Evolutionary conservation across 1,140 invertebrate species (phyloP).

Genomic region (Drosophila watanabei): DNA sequence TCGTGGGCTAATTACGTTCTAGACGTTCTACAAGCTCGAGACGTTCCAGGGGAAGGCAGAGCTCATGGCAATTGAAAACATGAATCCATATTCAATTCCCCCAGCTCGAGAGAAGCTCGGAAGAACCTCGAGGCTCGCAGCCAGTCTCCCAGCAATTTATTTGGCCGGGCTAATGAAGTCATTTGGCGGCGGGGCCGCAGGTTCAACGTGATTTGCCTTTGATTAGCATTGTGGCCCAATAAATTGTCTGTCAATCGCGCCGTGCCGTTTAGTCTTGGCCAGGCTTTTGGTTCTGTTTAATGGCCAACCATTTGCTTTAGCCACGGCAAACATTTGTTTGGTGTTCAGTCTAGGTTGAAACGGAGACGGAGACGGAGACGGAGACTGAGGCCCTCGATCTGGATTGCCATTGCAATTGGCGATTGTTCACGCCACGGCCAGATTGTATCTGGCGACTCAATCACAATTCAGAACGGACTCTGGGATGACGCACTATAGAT

Average conservation of each 20-base stretch:
- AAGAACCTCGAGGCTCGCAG: constrained; percentile 46
- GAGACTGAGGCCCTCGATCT: constrained; percentile 15
- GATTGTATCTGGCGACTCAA: constrained; percentile 66
- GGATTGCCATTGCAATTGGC: constrained; percentile 56
- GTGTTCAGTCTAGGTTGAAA: constrained; percentile 1
- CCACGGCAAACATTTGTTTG: constrained; percentile 50
- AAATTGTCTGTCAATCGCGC: constrained; percentile 75
- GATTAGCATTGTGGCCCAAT: constrained; percentile 80
- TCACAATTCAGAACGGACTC: constrained; percentile 43
- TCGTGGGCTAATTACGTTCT: constrained; percentile 47
- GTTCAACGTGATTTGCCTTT: constrained; percentile 83
- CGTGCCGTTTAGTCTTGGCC: constrained; percentile 36
- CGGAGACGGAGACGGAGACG: not conserved
- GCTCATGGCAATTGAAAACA: constrained; percentile 59
- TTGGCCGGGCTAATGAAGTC: constrained; percentile 76
- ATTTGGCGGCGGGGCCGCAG: constrained; percentile 77
- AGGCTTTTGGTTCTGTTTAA: constrained; percentile 33
- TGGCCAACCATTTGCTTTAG: constrained; percentile 57
- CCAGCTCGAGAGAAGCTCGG: constrained; percentile 28
- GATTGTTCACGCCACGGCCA: constrained; percentile 74
- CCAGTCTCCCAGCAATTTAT: constrained; percentile 75
- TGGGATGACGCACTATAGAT: constrained; percentile 10
- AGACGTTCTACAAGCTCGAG: not conserved
- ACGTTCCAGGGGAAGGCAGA: not conserved
- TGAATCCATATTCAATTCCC: constrained; percentile 70